Evolutionary conservation across 2,888 invertebrate genomes (phyloP).

Genomic region (Drosophila greeni): DNA sequence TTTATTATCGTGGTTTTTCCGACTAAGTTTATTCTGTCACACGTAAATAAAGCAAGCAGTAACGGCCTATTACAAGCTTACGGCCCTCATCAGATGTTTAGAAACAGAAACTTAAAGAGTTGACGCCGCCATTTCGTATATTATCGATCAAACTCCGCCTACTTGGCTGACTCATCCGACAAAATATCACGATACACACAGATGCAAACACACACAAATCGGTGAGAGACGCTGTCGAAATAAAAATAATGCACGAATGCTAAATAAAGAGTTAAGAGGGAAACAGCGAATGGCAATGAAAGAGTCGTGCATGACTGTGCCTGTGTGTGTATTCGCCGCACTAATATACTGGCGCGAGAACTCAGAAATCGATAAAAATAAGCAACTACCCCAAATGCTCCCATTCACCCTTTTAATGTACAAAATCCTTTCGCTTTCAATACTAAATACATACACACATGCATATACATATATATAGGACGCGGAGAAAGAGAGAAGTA

Average conservation of each 20-base stretch:
- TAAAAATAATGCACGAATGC: slow-evolving; percentile 61
- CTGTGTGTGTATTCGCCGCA: slow-evolving; percentile 54
- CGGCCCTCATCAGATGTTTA: neutral
- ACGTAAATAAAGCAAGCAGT: neutral
- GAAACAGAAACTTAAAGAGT: slow-evolving; percentile 47
- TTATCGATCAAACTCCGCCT: slow-evolving; percentile 77
- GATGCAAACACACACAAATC: slow-evolving; percentile 13
- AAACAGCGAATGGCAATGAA: slow-evolving; percentile 57
- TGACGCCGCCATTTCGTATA: slow-evolving; percentile 67
- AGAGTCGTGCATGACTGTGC: slow-evolving; percentile 42
- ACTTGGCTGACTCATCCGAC: slow-evolving; percentile 31
- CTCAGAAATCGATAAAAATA: slow-evolving; percentile 57
- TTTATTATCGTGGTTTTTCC: neutral
- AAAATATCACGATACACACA: slow-evolving; percentile 5
- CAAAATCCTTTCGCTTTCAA: slow-evolving; percentile 69
- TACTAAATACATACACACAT: slow-evolving; percentile 3
- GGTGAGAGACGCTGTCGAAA: slow-evolving; percentile 64
- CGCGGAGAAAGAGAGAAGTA: slow-evolving; percentile 39
- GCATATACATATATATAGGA: neutral
- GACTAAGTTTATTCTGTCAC: neutral
- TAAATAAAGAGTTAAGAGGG: slow-evolving; percentile 65
- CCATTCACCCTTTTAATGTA: slow-evolving; percentile 52
- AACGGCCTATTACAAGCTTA: neutral
- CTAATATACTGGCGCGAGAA: slow-evolving; percentile 12
- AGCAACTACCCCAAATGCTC: slow-evolving; percentile 32